Evolutionary conservation across 2,113 vertebrate species (phyloP).

Genomic region (Miniopterus natalensis): DNA sequence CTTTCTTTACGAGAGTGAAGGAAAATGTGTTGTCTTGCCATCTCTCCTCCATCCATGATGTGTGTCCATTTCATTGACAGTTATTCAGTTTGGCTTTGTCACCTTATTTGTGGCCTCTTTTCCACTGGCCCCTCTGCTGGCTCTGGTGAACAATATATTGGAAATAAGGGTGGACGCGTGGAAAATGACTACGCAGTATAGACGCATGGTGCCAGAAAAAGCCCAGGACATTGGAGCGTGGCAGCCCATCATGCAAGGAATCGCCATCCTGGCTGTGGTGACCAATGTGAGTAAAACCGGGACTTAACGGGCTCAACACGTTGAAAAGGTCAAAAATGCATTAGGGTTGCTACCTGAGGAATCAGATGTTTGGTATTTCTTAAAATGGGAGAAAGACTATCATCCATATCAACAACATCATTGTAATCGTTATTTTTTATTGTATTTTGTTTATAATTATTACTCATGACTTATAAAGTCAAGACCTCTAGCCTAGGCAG

Average conservation of each 20-base stretch:
- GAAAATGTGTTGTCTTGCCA: neutral
- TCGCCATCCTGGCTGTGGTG: slow-evolving; percentile 95
- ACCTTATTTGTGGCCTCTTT: slow-evolving; percentile 98
- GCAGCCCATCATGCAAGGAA: slow-evolving; percentile 96
- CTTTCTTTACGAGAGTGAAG: slow-evolving; percentile 3
- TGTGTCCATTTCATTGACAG: slow-evolving; percentile 87
- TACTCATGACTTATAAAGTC: neutral
- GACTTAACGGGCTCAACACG: neutral
- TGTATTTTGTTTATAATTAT: neutral
- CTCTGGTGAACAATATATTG: slow-evolving; percentile 95
- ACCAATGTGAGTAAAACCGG: slow-evolving; percentile 91
- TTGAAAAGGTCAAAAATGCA: neutral
- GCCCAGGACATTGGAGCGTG: slow-evolving; percentile 95
- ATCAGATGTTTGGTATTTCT: neutral
- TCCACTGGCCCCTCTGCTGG: slow-evolving; percentile 96
- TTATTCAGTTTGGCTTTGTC: slow-evolving; percentile 98
- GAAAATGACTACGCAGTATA: slow-evolving; percentile 96
- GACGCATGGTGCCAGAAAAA: slow-evolving; percentile 94
- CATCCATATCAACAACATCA: neutral
- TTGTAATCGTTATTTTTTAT: neutral
- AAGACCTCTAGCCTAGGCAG: neutral
- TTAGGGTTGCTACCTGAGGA: neutral
- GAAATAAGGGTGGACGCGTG: slow-evolving; percentile 96
- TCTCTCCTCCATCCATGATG: slow-evolving; percentile 32
- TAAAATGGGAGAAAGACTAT: neutral